Percentiles rank a stretch among this genome's conserved stretches.
Conservation (phyloP, 2,888 invertebrate species). For the Lasiommata megera region DNA sequence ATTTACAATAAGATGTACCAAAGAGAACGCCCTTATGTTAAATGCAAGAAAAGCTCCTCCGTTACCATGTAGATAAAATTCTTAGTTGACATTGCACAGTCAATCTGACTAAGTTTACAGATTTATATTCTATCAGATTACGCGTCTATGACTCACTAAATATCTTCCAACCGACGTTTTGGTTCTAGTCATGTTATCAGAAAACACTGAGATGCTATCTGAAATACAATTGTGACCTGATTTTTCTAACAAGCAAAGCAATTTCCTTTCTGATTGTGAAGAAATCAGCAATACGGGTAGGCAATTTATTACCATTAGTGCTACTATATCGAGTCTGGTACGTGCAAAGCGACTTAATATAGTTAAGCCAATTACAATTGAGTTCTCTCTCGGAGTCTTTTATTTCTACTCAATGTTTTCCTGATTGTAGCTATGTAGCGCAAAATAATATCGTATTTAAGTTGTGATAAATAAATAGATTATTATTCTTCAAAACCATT, state of each 20-base stretch:
- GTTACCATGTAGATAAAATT: no score
- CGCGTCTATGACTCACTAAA: no score
- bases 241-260: not conserved
- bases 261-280: slow-evolving; percentile 21
- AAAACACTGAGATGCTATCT: not conserved
- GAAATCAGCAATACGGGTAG: slow-evolving; percentile 30
- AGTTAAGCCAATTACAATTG: slow-evolving; percentile 27
- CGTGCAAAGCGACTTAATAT: slow-evolving; percentile 33
- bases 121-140: no score
- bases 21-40: no score
- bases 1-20: no score
- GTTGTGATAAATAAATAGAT: no score
- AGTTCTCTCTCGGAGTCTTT: slow-evolving; percentile 21
- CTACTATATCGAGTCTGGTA: slow-evolving; percentile 32
- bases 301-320: slow-evolving; percentile 44
- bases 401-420: slow-evolving; percentile 14
- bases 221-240: not conserved
- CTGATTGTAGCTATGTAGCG: not conserved
- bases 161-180: no score
- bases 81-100: no score
- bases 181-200: no score
- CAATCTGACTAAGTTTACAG: no score
- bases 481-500: no score
- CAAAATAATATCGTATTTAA: not conserved
- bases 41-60: no score